These are phyloP conservation scores for Cephus spinipes DNA, from an alignment of 2,888 invertebrate genomes.

Conservation along the genomic window DNA sequence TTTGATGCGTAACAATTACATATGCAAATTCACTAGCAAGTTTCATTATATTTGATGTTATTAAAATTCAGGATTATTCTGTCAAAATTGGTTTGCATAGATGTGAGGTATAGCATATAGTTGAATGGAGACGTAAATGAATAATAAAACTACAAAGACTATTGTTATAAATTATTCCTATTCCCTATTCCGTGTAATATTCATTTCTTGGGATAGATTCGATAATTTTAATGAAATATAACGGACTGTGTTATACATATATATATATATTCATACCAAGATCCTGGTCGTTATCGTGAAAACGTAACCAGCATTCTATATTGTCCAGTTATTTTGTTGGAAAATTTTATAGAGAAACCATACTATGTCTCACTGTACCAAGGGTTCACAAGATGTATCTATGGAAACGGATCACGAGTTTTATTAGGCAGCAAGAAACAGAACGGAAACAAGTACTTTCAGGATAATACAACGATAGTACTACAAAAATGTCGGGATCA, in stretches of 20 bases:
- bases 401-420: slow-evolving; percentile 4
- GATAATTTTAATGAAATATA: not conserved
- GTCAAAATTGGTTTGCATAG: not conserved
- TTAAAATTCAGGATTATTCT: not conserved
- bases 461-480: not conserved
- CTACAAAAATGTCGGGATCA: not conserved
- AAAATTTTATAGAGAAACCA: not conserved
- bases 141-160: not conserved
- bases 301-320: not conserved
- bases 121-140: too few species aligned
- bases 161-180: too few species aligned
- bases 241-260: not conserved
- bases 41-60: not conserved
- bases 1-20: not conserved
- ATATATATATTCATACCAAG: not conserved
- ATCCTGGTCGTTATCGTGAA: not conserved
- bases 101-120: not conserved
- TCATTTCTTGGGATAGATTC: not conserved
- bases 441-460: not conserved
- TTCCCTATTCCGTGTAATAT: too few species aligned
- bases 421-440: not conserved
- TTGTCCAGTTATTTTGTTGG: not conserved
- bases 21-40: not conserved
- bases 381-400: not conserved
- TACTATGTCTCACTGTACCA: not conserved